Evolutionary conservation across 2,888 invertebrate species (phyloP), one percentile per base, ranked within the genome.

Genomic region (Melipona bicolor): DNA sequence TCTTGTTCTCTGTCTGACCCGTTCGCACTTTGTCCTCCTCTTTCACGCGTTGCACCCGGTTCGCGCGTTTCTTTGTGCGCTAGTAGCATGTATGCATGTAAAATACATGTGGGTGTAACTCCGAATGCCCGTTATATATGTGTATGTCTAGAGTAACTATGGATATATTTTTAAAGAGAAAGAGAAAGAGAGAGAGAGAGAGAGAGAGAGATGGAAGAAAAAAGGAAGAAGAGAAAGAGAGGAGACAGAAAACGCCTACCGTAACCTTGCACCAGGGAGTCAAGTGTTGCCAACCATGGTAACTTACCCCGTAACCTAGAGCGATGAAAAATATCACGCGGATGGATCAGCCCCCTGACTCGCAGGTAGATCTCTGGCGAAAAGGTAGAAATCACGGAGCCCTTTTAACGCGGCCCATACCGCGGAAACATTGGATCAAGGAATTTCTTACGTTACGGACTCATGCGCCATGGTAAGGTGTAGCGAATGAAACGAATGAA

Each of bases 271-370:
- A 85, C 84, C 83, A 78, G 56, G 81, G 90, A 88, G 84, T 86
- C 90, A 84, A 90, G 90, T 90, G 85, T 90, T 89, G 83, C 89
- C 89, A 88, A 88, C 88, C 90, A 85, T 83, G 83, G 89, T 89
- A 89, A 89, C 84, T 87, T 89, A 89, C 88, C 88, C 88, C 87
- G 87, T 89, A 89, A 87, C 88, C 88, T 84, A 88, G 86, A 88
- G 86, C 81, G 76, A 78, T 81, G 84, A 88, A 89, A 87, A 89
- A 88, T 88, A 87, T 77, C 79, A 49, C 70, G 65, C 72, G 54
- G 32, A 65, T 50, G 59, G 75, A 84, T 82, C 78, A 70, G 71
- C 82, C 75, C 78, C 70, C 43, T 32, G 62, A 24, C 24, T 43
- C 62, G 74, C 68, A 67, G 73, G 54, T 74, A 72, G 49, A 73